Evolutionary conservation across 2,797 vertebrate genomes (phyloP), one percentile per base, ranked within the genome.

Genomic region (Parauchenoglanis punctatus): DNA sequence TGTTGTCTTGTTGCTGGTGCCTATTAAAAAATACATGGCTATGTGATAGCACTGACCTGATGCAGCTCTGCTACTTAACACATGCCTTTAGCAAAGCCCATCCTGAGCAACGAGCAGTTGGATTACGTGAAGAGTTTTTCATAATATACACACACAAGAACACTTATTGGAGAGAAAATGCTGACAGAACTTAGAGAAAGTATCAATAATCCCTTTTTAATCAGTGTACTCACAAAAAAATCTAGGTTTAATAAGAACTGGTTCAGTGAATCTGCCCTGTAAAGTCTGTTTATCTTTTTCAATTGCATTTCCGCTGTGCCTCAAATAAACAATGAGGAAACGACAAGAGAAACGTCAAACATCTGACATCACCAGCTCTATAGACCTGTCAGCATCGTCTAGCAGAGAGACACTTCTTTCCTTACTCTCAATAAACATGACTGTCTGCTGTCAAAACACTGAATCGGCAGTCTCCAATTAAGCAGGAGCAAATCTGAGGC

Each of bases 401-500:
- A 76, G 81, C 68, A 87, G 58, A 86, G 23, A 89, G 76, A 46
- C 68, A 83, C 85, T 84, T 87, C 65, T 89, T 52, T 82, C 25
- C n/a, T 31, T 61, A 80, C 78, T 81, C 89, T 85, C n/a, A 89
- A 88, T 90, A 85, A 89, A 86, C 87, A 52, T 76, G 84, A 91
- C 92, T 92, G 92, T 82, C 88, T 72, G 31, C 90, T 92, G 91
- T 91, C 91, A 90, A 93, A 92, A 94, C 92, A 91, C 91, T 89
- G 93, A 91, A 89, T 96, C 95, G 94, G 91, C 95, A 93, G 92
- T 91, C 91, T 54, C 88, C 92, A 95, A 96, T 96, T 94, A 95
- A 89, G 49, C 85, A 81, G 44, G 68, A 92, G 89, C 91, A 93
- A 94, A 95, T 94, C 92, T 92, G 93, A 91, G 92, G 91, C 91